Evolutionary conservation across 2,888 invertebrate genomes (phyloP).

Genomic region (Melolontha melolontha): DNA sequence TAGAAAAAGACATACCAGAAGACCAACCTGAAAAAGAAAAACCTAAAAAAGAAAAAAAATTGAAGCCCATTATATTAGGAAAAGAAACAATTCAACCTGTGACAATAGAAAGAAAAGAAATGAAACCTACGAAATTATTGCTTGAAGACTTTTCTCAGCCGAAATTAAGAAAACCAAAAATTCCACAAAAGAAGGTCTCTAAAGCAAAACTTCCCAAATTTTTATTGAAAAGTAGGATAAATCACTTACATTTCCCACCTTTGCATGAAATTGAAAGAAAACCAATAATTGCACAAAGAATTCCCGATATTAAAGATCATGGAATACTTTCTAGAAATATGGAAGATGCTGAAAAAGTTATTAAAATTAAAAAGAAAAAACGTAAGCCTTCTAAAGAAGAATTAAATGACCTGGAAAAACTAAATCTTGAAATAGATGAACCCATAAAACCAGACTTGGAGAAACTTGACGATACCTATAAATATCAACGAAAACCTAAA

Average conservation of each 20-base stretch:
- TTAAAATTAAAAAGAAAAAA: slow-evolving; percentile 60
- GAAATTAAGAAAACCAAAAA: slow-evolving; percentile 70
- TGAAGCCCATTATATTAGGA: slow-evolving; percentile 51
- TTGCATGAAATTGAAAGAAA: slow-evolving; percentile 56
- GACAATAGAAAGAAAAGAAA: slow-evolving; percentile 72
- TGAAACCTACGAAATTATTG: slow-evolving; percentile 72
- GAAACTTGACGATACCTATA: slow-evolving; percentile 60
- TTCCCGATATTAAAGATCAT: slow-evolving; percentile 59
- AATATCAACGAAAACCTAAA: slow-evolving; percentile 50
- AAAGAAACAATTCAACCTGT: slow-evolving; percentile 64
- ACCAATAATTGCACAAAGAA: slow-evolving; percentile 59
- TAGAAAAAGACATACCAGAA: too few relatives aligned
- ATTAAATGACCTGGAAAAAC: slow-evolving; percentile 62
- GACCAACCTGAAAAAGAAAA: slow-evolving; percentile 49
- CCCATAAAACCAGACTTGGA: slow-evolving; percentile 61
- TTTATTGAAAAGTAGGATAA: slow-evolving; percentile 79
- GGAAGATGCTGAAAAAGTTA: slow-evolving; percentile 64
- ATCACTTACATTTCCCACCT: slow-evolving; percentile 66
- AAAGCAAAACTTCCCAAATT: slow-evolving; percentile 71
- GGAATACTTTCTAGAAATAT: slow-evolving; percentile 67
- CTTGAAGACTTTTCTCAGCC: slow-evolving; percentile 74
- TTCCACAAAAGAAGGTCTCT: slow-evolving; percentile 55
- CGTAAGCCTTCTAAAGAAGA: slow-evolving; percentile 61
- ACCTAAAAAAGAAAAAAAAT: slow-evolving; percentile 50
- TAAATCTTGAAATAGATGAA: slow-evolving; percentile 64